Conservation (phyloP, 2,888 invertebrate species). For the Syrista parreyssii region DNA sequence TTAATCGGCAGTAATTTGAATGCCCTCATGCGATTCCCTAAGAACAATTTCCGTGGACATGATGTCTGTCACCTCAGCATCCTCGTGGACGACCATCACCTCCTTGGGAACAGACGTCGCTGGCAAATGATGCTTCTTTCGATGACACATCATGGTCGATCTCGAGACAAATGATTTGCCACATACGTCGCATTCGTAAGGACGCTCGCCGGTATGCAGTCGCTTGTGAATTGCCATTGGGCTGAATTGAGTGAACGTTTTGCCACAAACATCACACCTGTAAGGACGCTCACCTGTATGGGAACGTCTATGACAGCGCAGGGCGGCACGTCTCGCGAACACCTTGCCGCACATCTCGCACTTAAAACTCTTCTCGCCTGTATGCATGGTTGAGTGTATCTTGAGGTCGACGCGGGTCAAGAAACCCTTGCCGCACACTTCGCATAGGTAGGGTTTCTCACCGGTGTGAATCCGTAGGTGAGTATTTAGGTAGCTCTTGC, state of each 20-base stretch:
- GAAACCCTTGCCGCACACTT: slow-evolving; percentile 73
- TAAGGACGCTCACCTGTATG: slow-evolving; percentile 73
- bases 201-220: slow-evolving; percentile 73
- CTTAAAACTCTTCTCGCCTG: slow-evolving; percentile 72
- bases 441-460: slow-evolving; percentile 72
- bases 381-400: slow-evolving; percentile 73
- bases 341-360: slow-evolving; percentile 74
- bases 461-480: slow-evolving; percentile 72
- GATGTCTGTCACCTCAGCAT: slow-evolving; percentile 24
- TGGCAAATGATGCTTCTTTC: slow-evolving; percentile 67
- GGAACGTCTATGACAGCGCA: slow-evolving; percentile 70
- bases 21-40: slow-evolving; percentile 39
- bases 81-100: slow-evolving; percentile 28
- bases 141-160: slow-evolving; percentile 72
- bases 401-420: slow-evolving; percentile 71
- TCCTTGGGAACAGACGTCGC: slow-evolving; percentile 34
- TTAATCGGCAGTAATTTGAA: slow-evolving; percentile 44
- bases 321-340: slow-evolving; percentile 72
- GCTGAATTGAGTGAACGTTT: slow-evolving; percentile 74
- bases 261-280: slow-evolving; percentile 72
- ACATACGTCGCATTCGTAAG: slow-evolving; percentile 72
- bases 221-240: slow-evolving; percentile 74
- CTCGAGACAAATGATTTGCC: slow-evolving; percentile 70
- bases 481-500: slow-evolving; percentile 72
- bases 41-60: slow-evolving; percentile 35